A percentile compares a stretch with the other conserved stretches of the same genome.
These are phyloP conservation scores for Eucera pruinosa DNA, from an alignment of 2,888 invertebrate species.

Conservation along the genomic window DNA sequence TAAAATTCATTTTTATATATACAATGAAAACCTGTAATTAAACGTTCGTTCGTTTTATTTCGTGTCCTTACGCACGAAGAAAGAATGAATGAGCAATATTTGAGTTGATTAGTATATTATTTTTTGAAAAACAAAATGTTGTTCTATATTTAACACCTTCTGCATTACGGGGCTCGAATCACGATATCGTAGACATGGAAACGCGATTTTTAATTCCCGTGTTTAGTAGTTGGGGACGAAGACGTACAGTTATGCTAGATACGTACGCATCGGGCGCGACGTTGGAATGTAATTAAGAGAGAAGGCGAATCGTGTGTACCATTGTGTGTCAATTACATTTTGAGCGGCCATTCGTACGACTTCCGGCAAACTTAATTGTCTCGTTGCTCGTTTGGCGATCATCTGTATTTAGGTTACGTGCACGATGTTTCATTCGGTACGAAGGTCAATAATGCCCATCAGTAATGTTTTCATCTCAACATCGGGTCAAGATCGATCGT, in stretches of 20 bases:
- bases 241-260: conserved; percentile 14
- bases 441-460: conserved; percentile 61
- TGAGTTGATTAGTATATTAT: too few species aligned
- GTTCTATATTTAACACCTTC: too few species aligned
- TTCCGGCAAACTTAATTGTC: conserved; percentile 73
- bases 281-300: conserved; percentile 59
- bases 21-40: too few species aligned
- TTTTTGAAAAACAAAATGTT: too few species aligned
- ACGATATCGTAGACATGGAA: neutral
- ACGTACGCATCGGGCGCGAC: conserved; percentile 25
- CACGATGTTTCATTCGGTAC: conserved; percentile 59
- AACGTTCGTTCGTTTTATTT: too few species aligned
- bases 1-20: too few species aligned
- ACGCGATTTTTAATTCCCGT: conserved; percentile 1
- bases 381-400: conserved; percentile 65
- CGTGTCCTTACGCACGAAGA: too few species aligned
- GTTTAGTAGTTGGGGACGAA: neutral
- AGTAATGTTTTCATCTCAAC: conserved; percentile 40
- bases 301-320: conserved; percentile 52
- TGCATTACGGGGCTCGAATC: neutral
- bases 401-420: conserved; percentile 54
- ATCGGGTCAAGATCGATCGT: conserved; percentile 44
- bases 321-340: conserved; percentile 73
- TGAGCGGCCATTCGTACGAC: conserved; percentile 68
- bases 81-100: too few species aligned